Conservation (phyloP, 2,888 invertebrate species). For the Oxystoma pomonae region DNA sequence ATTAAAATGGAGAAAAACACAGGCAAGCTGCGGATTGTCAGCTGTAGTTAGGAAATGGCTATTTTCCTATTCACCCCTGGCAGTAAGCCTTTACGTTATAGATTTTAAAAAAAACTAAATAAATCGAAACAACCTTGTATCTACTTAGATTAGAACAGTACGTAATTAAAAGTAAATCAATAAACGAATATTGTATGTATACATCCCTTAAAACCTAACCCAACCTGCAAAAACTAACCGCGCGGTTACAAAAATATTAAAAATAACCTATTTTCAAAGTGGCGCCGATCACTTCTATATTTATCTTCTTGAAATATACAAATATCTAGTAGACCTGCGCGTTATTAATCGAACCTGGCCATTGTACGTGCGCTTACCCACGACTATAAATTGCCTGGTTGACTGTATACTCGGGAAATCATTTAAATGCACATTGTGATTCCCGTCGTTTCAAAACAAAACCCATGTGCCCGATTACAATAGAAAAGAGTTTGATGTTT, state of each 20-base stretch:
- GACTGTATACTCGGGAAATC: constrained; percentile 45
- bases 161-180: no score
- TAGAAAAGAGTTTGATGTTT: no score
- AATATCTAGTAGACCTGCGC: background rate
- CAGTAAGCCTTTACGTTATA: no score
- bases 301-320: background rate
- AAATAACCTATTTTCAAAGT: background rate
- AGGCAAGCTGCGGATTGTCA: no score
- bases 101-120: background rate
- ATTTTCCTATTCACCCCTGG: no score
- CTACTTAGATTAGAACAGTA: no score
- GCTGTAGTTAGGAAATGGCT: no score
- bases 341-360: background rate
- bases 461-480: constrained; percentile 48
- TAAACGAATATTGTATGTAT: no score
- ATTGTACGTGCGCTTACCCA: constrained; percentile 3
- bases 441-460: constrained; percentile 50
- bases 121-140: no score
- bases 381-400: constrained; percentile 36
- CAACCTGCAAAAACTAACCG: background rate
- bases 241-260: background rate
- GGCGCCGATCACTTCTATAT: background rate
- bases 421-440: constrained; percentile 49
- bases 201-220: background rate
- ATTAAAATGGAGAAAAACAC: no score